These are phyloP conservation scores for Drosophila orosa DNA, from an alignment of 1,140 invertebrate species.

Conservation along the genomic window DNA sequence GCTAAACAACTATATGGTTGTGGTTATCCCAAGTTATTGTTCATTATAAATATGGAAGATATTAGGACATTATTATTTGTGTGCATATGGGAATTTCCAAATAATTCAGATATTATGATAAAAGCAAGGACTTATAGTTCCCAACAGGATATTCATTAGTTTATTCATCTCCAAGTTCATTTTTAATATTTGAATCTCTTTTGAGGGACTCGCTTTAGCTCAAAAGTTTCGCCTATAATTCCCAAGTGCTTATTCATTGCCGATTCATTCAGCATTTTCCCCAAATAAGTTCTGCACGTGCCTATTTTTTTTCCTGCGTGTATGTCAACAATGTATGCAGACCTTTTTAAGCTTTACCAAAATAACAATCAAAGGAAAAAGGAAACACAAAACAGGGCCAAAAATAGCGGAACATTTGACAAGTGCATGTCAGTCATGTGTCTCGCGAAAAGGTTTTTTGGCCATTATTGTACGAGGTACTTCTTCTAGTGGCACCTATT, in stretches of 20 bases:
- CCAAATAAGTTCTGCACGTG: not conserved
- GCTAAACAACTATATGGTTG: not conserved
- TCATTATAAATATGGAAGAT: not conserved
- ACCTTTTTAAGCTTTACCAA: slow-evolving; percentile 61
- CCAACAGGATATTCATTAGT: no score
- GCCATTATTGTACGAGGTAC: slow-evolving; percentile 34
- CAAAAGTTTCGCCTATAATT: not conserved
- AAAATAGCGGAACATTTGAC: slow-evolving; percentile 73
- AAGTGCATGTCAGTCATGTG: slow-evolving; percentile 73
- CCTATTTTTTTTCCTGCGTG: not conserved
- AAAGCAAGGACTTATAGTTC: no score
- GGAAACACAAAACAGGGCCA: slow-evolving; percentile 49
- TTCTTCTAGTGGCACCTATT: slow-evolving; percentile 15
- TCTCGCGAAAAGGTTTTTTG: slow-evolving; percentile 23
- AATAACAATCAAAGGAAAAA: slow-evolving; percentile 47
- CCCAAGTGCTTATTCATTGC: not conserved
- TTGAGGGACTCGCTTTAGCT: not conserved
- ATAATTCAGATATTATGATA: not conserved
- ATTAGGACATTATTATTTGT: not conserved
- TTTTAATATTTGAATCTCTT: no score
- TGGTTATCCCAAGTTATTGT: not conserved
- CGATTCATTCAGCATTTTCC: not conserved
- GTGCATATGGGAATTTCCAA: no score
- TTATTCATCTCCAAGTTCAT: no score
- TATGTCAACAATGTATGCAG: slow-evolving; percentile 53